These are phyloP conservation scores for Dasyornis broadbenti DNA, from an alignment of 2,113 vertebrate genomes.

Conservation along the genomic window DNA sequence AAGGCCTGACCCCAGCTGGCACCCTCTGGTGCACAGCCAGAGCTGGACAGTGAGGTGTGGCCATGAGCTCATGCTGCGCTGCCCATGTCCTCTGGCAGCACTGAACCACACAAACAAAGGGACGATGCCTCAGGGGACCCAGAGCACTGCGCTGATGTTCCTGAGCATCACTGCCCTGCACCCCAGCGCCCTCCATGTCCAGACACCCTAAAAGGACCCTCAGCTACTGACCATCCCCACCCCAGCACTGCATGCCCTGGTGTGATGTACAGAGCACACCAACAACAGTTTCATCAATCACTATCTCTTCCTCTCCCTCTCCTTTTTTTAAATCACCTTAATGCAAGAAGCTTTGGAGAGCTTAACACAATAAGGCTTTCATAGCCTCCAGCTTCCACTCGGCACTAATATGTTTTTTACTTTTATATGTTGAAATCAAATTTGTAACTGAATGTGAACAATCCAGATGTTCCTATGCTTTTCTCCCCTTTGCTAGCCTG, in stretches of 20 bases:
- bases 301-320: background rate
- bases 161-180: background rate
- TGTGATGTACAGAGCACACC: background rate
- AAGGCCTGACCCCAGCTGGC: background rate
- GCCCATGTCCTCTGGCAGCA: background rate
- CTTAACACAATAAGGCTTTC: slow-evolving; percentile 28
- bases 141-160: accelerated
- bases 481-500: background rate
- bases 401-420: background rate
- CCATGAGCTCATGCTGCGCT: background rate
- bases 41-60: background rate
- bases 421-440: background rate
- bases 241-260: background rate
- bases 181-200: accelerated
- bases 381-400: background rate
- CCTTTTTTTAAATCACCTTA: background rate
- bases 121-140: accelerated
- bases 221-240: accelerated
- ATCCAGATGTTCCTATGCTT: background rate
- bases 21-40: background rate
- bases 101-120: background rate
- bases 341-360: slow-evolving; percentile 23
- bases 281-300: background rate
- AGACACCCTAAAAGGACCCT: background rate
- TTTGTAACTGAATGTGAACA: background rate